Evolutionary conservation across 2,113 vertebrate genomes (phyloP).

Genomic region (Python bivittatus): DNA sequence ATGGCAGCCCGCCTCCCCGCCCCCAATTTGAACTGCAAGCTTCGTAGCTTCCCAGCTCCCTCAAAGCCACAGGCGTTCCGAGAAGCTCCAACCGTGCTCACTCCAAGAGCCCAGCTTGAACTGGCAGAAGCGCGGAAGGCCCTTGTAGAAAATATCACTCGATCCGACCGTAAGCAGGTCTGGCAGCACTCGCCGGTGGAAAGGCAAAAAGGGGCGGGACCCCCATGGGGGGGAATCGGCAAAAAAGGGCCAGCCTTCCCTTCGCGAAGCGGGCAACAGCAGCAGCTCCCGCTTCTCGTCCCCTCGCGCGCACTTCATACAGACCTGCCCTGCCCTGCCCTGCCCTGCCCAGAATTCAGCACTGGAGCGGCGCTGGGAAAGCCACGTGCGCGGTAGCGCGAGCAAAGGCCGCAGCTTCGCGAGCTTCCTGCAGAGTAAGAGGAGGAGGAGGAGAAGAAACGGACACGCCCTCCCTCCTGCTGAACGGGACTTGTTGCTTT

Average conservation of each 20-base stretch:
- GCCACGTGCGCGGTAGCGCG: background rate
- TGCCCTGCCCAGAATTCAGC: background rate
- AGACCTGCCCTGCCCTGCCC: background rate
- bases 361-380: background rate
- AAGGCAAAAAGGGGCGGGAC: background rate
- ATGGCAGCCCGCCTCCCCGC: background rate
- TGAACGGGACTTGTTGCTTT: background rate
- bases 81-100: background rate
- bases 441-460: background rate
- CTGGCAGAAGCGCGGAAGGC: background rate
- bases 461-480: background rate
- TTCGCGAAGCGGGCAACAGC: background rate
- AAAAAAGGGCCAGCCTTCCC: background rate
- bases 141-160: background rate
- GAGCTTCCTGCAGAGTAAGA: background rate
- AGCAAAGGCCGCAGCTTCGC: background rate
- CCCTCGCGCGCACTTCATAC: background rate
- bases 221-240: background rate
- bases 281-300: accelerated
- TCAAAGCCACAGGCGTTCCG: background rate
- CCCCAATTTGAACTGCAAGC: background rate
- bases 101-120: background rate
- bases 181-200: too few species aligned
- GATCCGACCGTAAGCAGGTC: background rate
- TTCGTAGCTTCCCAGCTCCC: background rate